Conservation (phyloP, 37 sponge, comb jelly and placozoan species). For the Dysidea cf. avara region DNA sequence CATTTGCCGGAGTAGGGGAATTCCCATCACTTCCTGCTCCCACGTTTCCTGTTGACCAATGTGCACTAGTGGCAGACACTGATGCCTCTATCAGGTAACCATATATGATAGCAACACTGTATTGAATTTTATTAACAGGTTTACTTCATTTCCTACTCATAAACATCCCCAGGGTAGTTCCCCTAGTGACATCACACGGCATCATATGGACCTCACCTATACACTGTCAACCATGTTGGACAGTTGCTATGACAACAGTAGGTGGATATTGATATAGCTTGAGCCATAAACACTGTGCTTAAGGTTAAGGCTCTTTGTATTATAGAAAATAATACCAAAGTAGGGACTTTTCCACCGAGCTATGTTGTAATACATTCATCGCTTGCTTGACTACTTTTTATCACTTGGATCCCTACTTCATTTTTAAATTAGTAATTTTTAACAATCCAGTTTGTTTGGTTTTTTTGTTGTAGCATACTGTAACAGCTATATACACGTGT, state of each 20-base stretch:
- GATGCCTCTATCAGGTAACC: conserved; percentile 3
- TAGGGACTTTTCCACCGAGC: no score
- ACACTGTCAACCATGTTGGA: conserved; percentile 45
- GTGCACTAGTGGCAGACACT: background rate
- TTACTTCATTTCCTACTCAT: conserved; percentile 62
- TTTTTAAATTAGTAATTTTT: no score
- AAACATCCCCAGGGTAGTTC: conserved; percentile 71
- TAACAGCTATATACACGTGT: no score
- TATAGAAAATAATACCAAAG: no score
- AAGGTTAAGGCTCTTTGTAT: no score
- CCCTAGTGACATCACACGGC: conserved; percentile 77
- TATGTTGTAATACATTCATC: no score
- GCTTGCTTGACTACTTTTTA: no score
- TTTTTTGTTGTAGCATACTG: no score
- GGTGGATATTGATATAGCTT: background rate
- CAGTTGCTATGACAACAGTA: background rate
- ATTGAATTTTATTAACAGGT: conserved; percentile 34
- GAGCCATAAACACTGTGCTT: no score
- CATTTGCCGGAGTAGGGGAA: conserved; percentile 68
- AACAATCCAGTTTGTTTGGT: no score
- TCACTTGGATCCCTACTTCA: no score
- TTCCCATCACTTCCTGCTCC: conserved; percentile 22
- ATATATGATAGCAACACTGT: background rate
- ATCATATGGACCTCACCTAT: conserved; percentile 75
- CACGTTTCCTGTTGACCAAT: background rate